phyloP scores from a whole-genome alignment of 2,797 vertebrate species.

The Spatula clypeata region DNA sequence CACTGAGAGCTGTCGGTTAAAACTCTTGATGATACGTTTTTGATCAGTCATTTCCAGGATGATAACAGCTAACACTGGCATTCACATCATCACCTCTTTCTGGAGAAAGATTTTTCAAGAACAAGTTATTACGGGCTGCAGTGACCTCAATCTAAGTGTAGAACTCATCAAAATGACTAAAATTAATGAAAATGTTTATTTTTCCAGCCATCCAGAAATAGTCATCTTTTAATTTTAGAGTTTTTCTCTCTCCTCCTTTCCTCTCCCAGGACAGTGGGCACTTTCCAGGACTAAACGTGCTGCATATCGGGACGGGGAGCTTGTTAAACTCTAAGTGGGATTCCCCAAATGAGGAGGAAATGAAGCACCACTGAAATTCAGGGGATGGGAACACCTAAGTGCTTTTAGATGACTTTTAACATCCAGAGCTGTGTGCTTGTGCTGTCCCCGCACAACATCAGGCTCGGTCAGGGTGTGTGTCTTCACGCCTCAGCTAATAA shows the following conservation, averaged over 20 bases:
- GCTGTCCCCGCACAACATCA: not conserved
- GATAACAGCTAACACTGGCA: not conserved
- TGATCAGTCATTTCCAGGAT: not conserved
- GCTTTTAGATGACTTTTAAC: not conserved
- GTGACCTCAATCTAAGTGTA: not conserved
- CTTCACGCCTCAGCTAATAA: not conserved
- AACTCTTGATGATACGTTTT: not conserved
- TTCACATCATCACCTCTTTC: constrained; percentile 15
- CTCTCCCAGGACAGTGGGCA: not conserved
- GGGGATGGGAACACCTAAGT: not conserved
- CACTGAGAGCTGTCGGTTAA: not conserved
- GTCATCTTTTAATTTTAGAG: not conserved
- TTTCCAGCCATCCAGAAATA: not conserved
- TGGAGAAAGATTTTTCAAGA: constrained; percentile 20
- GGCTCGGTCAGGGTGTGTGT: not conserved
- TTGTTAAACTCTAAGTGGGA: rapidly evolving
- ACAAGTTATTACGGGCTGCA: not conserved
- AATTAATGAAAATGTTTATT: not conserved
- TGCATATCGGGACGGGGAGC: not conserved
- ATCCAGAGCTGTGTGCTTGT: not conserved
- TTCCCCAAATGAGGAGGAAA: not conserved
- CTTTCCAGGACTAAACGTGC: not conserved
- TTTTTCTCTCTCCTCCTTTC: not conserved
- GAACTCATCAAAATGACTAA: not conserved
- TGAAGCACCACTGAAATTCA: not conserved